Evolutionary conservation across 2,797 vertebrate species (phyloP), one percentile per base, ranked within the genome.

Genomic region (Discoglossus pictus): DNA sequence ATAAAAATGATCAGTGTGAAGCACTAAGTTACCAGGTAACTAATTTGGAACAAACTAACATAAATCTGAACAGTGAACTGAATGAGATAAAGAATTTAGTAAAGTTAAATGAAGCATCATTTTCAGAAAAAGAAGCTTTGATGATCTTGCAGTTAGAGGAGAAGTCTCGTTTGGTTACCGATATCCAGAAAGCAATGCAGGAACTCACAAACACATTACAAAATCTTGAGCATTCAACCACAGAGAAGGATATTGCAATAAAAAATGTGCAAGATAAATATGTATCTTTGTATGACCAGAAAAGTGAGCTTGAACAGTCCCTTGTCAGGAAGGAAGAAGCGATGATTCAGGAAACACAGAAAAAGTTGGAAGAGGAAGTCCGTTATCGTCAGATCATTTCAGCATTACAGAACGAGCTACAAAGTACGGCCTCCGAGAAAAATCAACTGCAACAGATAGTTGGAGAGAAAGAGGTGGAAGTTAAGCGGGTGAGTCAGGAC

Each of bases 201-300:
- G 54, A 38, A 0, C 66, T 88, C 10, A 71, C 80, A 6, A 8
- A 70, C 0, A 81, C 86, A 39, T 72, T 62, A 0, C 68, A 61
- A 51, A 68, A 23, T 43, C 75, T 83, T 39, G 78, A 54, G n/a
- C 72, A 44, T 39, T 76, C 80, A 5, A 39, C 72, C 2, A 78
- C 77, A 6, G 86, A 90, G 61, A 89, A 81, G 3, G 84, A 87
- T 53, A 79, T 79, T 73, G 86, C 90, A 75, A 86, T 93, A 58
- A 82, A 68, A 46, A 83, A 87, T 78, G 86, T 94, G 2, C 91
- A 91, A 61, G 87, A 92, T 34, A 88, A 91, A 77, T 83, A 81
- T 40, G 82, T 85, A 54, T 53, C 71, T 1, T 79, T 85, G 11
- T 65, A 81, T 8, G 81, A 92, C 46, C 79, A 87, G 52, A 71